Evolutionary conservation across 2,113 vertebrate genomes (phyloP).

Genomic region (Geococcyx californianus): DNA sequence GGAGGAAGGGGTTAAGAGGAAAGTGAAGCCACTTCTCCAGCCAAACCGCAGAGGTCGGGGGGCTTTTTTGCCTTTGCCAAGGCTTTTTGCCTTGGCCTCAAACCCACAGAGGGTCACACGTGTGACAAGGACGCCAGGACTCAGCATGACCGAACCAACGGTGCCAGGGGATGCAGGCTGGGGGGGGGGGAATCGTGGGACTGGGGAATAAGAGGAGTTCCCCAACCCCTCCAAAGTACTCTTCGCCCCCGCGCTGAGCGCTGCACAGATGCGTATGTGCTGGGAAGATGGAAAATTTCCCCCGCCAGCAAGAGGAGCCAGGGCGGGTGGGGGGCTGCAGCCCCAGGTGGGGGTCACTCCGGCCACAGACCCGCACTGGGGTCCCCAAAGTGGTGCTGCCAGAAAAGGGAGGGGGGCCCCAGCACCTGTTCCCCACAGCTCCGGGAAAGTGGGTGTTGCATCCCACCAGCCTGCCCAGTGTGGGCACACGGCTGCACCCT

Average conservation of each 20-base stretch:
- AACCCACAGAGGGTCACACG: neutral
- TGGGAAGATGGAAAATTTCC: neutral
- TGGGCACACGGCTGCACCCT: neutral
- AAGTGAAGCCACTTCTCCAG: neutral
- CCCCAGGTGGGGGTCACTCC: neutral
- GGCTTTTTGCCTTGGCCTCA: neutral
- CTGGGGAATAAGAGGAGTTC: neutral
- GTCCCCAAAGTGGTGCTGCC: neutral
- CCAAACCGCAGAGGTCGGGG: neutral
- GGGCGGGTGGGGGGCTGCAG: accelerated
- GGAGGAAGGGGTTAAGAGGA: neutral
- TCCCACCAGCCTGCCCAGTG: neutral
- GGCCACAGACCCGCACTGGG: neutral
- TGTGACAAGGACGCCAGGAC: neutral
- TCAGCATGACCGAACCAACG: neutral
- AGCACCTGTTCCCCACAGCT: neutral
- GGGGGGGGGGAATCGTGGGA: no score
- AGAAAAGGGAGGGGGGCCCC: neutral
- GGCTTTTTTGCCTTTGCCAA: no score
- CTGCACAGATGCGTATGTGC: neutral
- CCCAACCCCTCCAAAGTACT: neutral
- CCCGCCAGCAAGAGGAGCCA: neutral
- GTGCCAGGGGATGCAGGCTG: accelerated
- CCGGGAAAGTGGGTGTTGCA: neutral
- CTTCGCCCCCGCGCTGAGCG: neutral